Conservation (phyloP, 2,888 invertebrate species). For the Lepeophtheirus nordmannii region DNA sequence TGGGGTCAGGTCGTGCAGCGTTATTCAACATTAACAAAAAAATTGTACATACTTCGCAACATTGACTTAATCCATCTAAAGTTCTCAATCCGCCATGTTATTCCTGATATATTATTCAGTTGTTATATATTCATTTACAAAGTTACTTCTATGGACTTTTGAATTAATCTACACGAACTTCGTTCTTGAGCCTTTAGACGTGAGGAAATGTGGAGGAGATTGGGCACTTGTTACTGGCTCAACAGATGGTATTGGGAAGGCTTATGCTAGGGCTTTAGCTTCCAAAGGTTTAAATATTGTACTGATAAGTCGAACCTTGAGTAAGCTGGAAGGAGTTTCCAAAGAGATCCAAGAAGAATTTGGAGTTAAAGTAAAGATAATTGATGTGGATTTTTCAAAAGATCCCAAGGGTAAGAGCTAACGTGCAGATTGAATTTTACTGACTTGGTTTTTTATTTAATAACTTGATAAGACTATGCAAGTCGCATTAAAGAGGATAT, state of each 20-base stretch:
- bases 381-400: background rate
- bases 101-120: background rate
- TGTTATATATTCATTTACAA: background rate
- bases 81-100: background rate
- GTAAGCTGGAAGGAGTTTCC: conserved; percentile 30
- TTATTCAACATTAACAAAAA: no score
- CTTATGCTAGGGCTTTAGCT: conserved; percentile 31
- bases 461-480: background rate
- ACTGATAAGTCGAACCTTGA: conserved; percentile 31
- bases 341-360: background rate
- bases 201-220: conserved; percentile 11
- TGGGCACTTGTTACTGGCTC: conserved; percentile 32
- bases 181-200: conserved; percentile 1
- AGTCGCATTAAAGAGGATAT: conserved; percentile 35
- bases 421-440: background rate
- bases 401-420: background rate
- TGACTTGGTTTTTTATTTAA: background rate
- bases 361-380: background rate
- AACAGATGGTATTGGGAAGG: conserved; percentile 34
- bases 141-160: background rate
- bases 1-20: no score
- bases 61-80: no score
- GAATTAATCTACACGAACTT: background rate
- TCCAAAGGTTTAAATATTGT: conserved; percentile 31
- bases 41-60: no score